Base-by-base conservation (phyloP, 2,888 invertebrate genomes). In the Melinaea marsaeus region DNA sequence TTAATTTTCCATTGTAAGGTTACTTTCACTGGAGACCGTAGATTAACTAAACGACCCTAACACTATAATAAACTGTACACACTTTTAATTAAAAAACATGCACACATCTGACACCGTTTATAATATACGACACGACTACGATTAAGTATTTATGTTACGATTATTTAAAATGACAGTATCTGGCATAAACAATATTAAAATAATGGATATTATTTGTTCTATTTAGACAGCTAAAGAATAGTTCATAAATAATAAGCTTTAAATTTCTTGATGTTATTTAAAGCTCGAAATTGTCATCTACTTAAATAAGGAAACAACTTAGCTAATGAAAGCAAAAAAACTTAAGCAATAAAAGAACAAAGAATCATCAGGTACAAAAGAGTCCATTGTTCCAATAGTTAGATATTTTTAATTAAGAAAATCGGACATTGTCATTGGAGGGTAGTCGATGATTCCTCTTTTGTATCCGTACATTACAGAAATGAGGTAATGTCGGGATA, bases 351-450 rank as follows among this genome's bases (percentile, higher is more conserved):
- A 22, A 32, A 51, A 51, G 51, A 51, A 51, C 51, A 51, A 51
- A 64, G 64, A 67, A 63, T 72, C 71, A 69, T 65, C 46, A 66
- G 65, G 57, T 68, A 68, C 67, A 69, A 72, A 69, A 59, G 60
- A 60, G 48, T 62, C 75, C 73, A 80, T 81, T 81, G 80, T 84
- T 71, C 71, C 74, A 79, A 81, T 87, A 86, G 86, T 87, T 81
- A 79, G 83, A 85, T 79, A 83, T 85, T 86, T 89, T 88, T 88
- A 88, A 89, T 88, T 88, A 88, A 85, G 86, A 83, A 86, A 85
- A 87, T 87, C 86, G 86, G 78, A 74, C 75, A 78, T 83, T 81
- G 83, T 83, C 71, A 68, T 70, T 71, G 71, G 67, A 64, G 66
- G 74, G 73, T 76, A 77, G 77, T 79, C 85, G 79, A 79, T 83